Evolutionary conservation across 2,888 invertebrate genomes (phyloP), one percentile per base, ranked within the genome.

Genomic region (Campoletis raptor): DNA sequence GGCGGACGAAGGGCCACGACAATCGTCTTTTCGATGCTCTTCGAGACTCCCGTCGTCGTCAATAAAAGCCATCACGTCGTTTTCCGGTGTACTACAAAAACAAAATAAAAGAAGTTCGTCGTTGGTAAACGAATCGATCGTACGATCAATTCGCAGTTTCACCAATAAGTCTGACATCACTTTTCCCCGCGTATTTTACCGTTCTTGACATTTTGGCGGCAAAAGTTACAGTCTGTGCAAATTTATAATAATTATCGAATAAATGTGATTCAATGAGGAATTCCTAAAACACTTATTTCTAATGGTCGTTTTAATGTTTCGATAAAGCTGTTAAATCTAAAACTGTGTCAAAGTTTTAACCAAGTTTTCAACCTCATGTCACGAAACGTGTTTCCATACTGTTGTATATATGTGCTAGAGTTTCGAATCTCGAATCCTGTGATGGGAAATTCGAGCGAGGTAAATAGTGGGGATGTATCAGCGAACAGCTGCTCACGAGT

Each of bases 41-140:
- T 93, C 96, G 81, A 96, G 95, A 37, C 95, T 95, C n/a, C 96
- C 95, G 92, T 96, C 96, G 21, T 97, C 97, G 93, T 97, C 97
- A 88, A 97, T 97, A 90, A 97, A 97, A 42, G 96, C 96, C 95
- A 97, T 96, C 89, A 96, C 95, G 92, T 97, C 97, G 87, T 96
- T 96, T 92, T 97, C 97, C 0, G 97, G 94, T 5, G 94, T 94
- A 81, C 94, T 94, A 83, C 9, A 88, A 88, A 12, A 12, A 24
- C 64, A 30, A 15, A 6, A 30, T 30, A 30, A 6, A 61, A 61
- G n/a, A 61, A 61, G 15, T 61, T 15, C 15, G 40, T n/a, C 8
- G 8, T n/a, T 66, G 21, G 40, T 30, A 18, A 70, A 45, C 18
- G 3, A 30, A 30, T 37, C 18, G 30, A n/a, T 21, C 10, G 6